A percentile compares a stretch with the other conserved stretches of the same genome.
Conservation (phyloP, 2,113 vertebrate genomes). For the Melanerpes formicivorus region DNA sequence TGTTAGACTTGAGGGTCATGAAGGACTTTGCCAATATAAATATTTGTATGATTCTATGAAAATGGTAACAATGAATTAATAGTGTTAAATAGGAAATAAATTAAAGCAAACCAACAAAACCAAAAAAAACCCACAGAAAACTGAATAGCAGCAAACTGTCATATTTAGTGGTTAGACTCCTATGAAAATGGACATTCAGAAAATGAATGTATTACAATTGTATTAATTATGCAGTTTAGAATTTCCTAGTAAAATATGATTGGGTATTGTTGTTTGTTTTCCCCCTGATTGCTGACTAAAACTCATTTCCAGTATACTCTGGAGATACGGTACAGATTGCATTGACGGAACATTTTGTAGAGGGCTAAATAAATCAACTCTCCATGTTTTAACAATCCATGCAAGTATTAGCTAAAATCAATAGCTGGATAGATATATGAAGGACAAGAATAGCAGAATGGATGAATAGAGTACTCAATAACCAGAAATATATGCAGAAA, state of each 20-base stretch:
- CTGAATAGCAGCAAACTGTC: neutral
- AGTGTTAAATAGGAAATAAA: neutral
- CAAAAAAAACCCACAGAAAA: neutral
- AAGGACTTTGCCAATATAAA: neutral
- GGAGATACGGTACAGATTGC: neutral
- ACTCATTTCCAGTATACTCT: neutral
- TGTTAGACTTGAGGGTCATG: neutral
- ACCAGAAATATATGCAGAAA: neutral
- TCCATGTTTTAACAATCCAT: neutral
- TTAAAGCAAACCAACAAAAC: neutral
- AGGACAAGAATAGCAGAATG: neutral
- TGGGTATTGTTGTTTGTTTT: neutral
- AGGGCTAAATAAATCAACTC: slow-evolving; percentile 14
- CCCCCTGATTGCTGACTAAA: neutral
- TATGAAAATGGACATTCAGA: neutral
- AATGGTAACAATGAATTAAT: neutral
- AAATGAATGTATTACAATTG: neutral
- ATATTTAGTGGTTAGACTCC: neutral
- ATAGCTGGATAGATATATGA: slow-evolving; percentile 24
- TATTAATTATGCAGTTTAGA: neutral
- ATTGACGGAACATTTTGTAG: slow-evolving; percentile 9
- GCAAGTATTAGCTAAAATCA: slow-evolving; percentile 50
- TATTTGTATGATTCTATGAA: neutral
- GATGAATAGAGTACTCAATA: neutral
- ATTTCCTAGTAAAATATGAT: neutral